Evolutionary conservation across 1,140 invertebrate species (phyloP), one percentile per base, ranked within the genome.

Genomic region (Whitmania pigra): DNA sequence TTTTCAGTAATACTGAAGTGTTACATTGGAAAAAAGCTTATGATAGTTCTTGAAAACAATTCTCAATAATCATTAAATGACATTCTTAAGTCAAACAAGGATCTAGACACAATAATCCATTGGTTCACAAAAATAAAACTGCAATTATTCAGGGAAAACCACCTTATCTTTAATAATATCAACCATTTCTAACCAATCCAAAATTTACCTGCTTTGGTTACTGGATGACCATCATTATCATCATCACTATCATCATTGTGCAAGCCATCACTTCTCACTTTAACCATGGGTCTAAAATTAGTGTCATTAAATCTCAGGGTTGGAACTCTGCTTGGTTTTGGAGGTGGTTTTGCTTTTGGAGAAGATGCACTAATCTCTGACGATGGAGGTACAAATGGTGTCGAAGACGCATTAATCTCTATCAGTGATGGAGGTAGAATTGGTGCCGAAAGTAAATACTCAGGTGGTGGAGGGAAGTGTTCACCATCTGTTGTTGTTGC

Each of bases 241-340:
- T 82, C 81, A 22, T 77, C 66, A 20, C 67, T 57, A 54, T 77
- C 78, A 68, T 80, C 79, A 22, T 79, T 78, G 55, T 78, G 78
- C 36, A 79, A 53, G 4, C 74, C 74, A 20, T 71, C 71, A 67
- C 78, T 78, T 31, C 79, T 72, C 7, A 80, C 75, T 27, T 72
- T 69, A 13, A 81, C 76, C n/a, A 73, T 67, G 9, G 81, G 80
- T 31, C 76, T 74, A n/a, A 77, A 75, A 57, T 77, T 78, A 20
- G 22, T 63, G 5, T 22, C 15, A 22, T 53, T 55, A 57, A 78
- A 78, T 66, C 79, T 81, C 13, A 81, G 74, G 0, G 82, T 86
- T 20, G 87, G 87, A 69, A 88, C 79, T 72, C 88, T 80, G 40
- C 87, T 87, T 7, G 88, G 89, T 82, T 90, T 90, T 0, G 89